These are phyloP conservation scores for Drosophila pruinosa DNA, from an alignment of 1,140 invertebrate genomes.

Conservation along the genomic window DNA sequence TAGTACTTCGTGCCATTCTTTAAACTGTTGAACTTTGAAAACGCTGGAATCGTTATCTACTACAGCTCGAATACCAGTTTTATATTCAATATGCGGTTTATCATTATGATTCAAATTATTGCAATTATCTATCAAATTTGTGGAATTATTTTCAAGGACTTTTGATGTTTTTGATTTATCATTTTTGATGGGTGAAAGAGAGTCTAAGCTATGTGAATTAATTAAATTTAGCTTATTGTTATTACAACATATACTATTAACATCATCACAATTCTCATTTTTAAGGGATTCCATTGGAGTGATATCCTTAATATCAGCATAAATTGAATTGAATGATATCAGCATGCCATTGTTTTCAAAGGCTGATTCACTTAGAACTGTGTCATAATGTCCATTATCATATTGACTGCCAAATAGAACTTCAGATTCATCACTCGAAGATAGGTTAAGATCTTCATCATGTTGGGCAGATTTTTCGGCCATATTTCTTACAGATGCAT, in stretches of 20 bases:
- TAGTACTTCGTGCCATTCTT: conserved; percentile 91
- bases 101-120: neutral
- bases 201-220: conserved; percentile 33
- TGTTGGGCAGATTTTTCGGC: neutral
- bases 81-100: conserved; percentile 38
- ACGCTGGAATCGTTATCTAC: neutral
- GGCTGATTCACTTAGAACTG: conserved; percentile 20
- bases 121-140: conserved; percentile 1
- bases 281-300: conserved; percentile 14
- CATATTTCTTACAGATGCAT: neutral
- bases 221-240: conserved; percentile 60
- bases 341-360: conserved; percentile 63
- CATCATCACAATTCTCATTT: conserved; percentile 55
- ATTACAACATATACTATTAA: conserved; percentile 49
- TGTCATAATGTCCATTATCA: conserved; percentile 17
- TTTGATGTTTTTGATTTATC: neutral
- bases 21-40: conserved; percentile 84
- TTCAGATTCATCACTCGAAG: conserved; percentile 24
- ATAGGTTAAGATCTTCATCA: conserved; percentile 14
- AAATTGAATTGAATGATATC: conserved; percentile 67
- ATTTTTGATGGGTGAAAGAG: conserved; percentile 3
- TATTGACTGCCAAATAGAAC: neutral
- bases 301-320: neutral
- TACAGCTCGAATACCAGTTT: conserved; percentile 53
- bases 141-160: conserved; percentile 14